phyloP scores from a whole-genome alignment of 2,888 invertebrate genomes.

The Rhamphomyia laevipes region DNA sequence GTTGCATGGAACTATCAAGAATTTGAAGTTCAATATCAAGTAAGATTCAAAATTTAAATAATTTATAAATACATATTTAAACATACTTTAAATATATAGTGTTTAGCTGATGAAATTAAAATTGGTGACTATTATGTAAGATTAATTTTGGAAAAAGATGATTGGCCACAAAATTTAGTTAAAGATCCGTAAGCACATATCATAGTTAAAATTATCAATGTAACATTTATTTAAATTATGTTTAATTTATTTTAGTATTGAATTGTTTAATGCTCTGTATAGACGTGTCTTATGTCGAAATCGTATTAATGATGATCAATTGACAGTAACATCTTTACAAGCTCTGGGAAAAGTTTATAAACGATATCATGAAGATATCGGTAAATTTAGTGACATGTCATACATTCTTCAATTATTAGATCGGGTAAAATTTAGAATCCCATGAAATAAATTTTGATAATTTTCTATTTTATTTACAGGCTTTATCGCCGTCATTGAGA shows the following conservation, averaged over 20 bases:
- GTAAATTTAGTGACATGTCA: conserved; percentile 91
- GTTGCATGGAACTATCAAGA: conserved; percentile 98
- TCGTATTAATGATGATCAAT: conserved; percentile 60
- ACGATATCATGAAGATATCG: conserved; percentile 92
- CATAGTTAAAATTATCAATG: background rate
- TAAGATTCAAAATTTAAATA: conserved; percentile 8
- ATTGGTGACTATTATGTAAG: conserved; percentile 97
- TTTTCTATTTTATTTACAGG: conserved; percentile 41
- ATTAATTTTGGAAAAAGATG: conserved; percentile 82
- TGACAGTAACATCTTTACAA: conserved; percentile 96
- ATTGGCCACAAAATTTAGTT: conserved; percentile 72
- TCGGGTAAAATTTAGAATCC: conserved; percentile 47
- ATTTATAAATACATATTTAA: background rate
- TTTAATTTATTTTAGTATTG: conserved; percentile 49
- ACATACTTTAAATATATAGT: conserved; percentile 29
- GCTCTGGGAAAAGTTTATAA: conserved; percentile 97
- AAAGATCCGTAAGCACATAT: conserved; percentile 87
- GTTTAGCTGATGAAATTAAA: conserved; percentile 90
- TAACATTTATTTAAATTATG: conserved; percentile 2
- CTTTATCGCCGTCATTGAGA: conserved; percentile 60
- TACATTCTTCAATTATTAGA: conserved; percentile 93
- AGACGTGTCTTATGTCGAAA: conserved; percentile 90
- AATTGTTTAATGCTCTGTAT: conserved; percentile 97
- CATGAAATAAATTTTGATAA: background rate
- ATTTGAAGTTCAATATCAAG: conserved; percentile 84